Conservation (phyloP, 1,140 invertebrate species). For the Paraescarpia echinospica region DNA sequence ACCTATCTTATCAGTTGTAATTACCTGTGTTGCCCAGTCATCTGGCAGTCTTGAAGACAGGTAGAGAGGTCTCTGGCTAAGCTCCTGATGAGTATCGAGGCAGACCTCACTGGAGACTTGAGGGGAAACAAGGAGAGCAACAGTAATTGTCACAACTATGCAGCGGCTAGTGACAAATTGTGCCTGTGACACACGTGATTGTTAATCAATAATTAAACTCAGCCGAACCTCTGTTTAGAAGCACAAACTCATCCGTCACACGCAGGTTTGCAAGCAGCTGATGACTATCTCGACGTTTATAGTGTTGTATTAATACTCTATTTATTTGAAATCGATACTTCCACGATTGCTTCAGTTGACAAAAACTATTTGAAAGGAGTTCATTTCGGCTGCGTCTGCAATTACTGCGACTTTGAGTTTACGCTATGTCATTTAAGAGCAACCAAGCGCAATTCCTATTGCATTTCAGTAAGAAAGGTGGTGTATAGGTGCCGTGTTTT, state of each 20-base stretch:
- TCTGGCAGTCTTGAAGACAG: too few relatives aligned
- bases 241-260: neutral
- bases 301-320: neutral
- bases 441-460: neutral
- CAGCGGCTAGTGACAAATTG: neutral
- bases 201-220: neutral
- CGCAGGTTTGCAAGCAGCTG: neutral
- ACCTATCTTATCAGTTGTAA: too few relatives aligned
- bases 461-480: neutral
- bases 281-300: neutral
- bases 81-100: too few relatives aligned
- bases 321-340: neutral
- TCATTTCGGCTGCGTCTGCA: neutral
- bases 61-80: too few relatives aligned
- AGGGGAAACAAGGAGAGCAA: too few relatives aligned
- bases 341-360: neutral
- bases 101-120: too few relatives aligned
- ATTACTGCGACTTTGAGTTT: neutral
- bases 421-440: neutral
- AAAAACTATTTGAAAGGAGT: neutral
- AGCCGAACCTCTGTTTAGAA: neutral
- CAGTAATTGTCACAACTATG: too few relatives aligned
- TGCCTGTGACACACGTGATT: neutral
- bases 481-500: neutral
- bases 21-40: too few relatives aligned